These are phyloP conservation scores for Nysson spinosus DNA, from an alignment of 2,888 invertebrate genomes.

Conservation along the genomic window DNA sequence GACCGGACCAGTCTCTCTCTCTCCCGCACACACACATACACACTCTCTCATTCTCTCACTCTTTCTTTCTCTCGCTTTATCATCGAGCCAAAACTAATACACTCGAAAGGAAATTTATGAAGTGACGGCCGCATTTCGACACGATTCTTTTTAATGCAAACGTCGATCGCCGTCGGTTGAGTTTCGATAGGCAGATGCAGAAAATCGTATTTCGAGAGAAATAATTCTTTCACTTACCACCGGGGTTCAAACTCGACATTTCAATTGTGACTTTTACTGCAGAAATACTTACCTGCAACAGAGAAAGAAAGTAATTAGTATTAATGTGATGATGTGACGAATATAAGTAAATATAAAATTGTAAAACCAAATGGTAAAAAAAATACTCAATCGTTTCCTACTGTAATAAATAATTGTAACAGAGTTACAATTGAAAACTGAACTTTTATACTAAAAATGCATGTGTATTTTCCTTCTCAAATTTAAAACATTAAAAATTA, in stretches of 20 bases:
- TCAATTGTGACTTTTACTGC: neutral
- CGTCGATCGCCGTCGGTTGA: neutral
- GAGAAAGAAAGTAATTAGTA: neutral
- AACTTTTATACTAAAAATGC: too few species aligned
- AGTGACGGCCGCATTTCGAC: slow-evolving; percentile 19
- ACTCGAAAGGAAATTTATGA: slow-evolving; percentile 53
- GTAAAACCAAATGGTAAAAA: too few species aligned
- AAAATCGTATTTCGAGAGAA: neutral
- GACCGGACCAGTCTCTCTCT: slow-evolving; percentile 22
- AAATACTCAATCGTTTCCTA: too few species aligned
- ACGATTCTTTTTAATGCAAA: slow-evolving; percentile 12
- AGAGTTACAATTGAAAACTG: too few species aligned
- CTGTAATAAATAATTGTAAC: too few species aligned
- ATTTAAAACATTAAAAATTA: too few species aligned
- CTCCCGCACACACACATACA: too few species aligned
- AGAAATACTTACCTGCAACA: slow-evolving; percentile 40
- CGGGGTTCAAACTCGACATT: neutral
- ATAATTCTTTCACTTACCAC: neutral
- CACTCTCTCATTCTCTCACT: too few species aligned
- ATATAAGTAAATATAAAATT: too few species aligned
- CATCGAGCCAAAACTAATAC: slow-evolving; percentile 63
- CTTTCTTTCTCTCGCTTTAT: slow-evolving; percentile 58
- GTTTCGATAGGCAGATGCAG: neutral
- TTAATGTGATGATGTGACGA: too few species aligned
- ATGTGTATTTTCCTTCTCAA: too few species aligned